phyloP scores from a whole-genome alignment of 2,797 vertebrate species.

The Bucorvus abyssinicus region DNA sequence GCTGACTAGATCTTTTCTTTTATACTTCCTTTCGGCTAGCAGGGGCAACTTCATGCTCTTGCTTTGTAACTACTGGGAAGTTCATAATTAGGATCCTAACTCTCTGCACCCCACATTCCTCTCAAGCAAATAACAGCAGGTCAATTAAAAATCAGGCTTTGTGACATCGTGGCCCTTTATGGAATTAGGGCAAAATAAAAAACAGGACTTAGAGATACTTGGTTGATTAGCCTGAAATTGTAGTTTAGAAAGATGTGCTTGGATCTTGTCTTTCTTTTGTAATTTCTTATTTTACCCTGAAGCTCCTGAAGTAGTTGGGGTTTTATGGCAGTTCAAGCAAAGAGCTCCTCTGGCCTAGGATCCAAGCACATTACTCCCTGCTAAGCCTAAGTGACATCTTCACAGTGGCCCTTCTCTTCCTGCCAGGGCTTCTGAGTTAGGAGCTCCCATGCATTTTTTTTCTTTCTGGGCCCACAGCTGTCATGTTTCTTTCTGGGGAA shows the following conservation, averaged over 20 bases:
- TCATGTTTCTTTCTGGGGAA: background rate
- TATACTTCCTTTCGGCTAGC: background rate
- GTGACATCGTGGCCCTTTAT: background rate
- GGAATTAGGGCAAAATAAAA: background rate
- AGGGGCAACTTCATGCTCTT: background rate
- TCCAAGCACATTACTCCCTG: background rate
- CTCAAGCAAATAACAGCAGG: background rate
- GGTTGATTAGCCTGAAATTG: background rate
- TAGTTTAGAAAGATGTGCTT: background rate
- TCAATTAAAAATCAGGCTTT: background rate
- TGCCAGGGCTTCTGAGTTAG: background rate
- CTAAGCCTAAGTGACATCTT: background rate
- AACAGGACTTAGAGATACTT: background rate
- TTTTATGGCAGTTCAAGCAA: background rate
- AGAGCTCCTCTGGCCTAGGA: background rate
- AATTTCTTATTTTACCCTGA: background rate
- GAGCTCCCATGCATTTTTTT: background rate
- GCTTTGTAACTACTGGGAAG: background rate
- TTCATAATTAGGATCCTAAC: background rate
- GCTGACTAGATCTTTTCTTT: background rate
- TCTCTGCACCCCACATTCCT: background rate
- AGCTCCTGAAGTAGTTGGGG: background rate
- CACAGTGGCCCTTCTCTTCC: background rate
- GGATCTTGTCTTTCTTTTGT: background rate
- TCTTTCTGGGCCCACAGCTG: rapidly evolving